Conservation (phyloP, 2,113 vertebrate genomes). For the Vidua macroura region DNA sequence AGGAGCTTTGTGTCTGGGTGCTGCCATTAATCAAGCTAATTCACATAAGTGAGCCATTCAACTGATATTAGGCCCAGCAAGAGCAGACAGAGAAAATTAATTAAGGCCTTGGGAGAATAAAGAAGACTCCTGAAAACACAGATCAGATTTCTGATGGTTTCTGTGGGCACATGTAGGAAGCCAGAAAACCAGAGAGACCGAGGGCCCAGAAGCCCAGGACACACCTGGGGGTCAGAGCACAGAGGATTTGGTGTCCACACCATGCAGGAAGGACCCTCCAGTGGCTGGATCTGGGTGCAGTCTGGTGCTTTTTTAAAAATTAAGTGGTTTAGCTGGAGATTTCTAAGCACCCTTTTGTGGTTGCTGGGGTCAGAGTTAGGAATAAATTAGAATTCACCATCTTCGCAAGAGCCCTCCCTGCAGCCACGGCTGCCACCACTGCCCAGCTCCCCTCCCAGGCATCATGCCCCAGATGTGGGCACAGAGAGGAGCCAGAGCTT, state of each 20-base stretch:
- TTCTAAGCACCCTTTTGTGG: neutral
- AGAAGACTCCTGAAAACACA: neutral
- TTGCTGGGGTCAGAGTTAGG: neutral
- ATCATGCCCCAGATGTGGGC: accelerated
- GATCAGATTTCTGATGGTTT: neutral
- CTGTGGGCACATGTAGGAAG: accelerated
- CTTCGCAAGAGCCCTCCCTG: neutral
- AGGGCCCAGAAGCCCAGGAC: neutral
- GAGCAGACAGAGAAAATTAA: neutral
- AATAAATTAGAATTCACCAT: neutral
- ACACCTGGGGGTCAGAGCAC: neutral
- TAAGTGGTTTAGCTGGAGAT: neutral
- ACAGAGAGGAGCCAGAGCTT: neutral
- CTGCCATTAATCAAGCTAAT: neutral
- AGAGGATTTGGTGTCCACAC: neutral
- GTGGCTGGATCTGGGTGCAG: neutral
- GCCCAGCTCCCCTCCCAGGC: too few relatives aligned
- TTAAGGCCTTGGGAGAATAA: neutral
- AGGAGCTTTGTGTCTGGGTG: neutral
- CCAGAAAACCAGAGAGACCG: neutral
- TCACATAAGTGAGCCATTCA: neutral
- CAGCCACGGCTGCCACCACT: neutral
- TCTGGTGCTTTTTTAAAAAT: neutral
- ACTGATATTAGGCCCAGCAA: neutral
- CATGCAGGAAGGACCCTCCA: too few relatives aligned